Percentiles rank a stretch among this genome's conserved stretches.
These are phyloP conservation scores for Chironomus tentans DNA, from an alignment of 2,888 invertebrate genomes.

Conservation along the genomic window DNA sequence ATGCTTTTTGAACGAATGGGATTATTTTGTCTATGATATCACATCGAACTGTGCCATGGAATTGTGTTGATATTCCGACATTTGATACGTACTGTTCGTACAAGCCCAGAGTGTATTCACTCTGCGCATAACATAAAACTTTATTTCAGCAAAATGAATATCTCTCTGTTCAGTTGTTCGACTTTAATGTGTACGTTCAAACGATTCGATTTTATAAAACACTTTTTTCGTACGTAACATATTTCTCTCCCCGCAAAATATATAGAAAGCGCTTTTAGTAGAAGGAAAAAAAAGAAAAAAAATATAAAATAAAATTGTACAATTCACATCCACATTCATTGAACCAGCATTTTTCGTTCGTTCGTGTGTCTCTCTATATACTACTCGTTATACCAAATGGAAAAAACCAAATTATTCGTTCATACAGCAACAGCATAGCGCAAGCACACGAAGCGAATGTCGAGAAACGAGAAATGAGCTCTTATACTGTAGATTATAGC, in stretches of 20 bases:
- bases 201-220: constrained; percentile 25
- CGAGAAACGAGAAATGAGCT: neutral
- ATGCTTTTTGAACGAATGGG: constrained; percentile 10
- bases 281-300: constrained; percentile 2
- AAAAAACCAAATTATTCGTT: neutral
- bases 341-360: constrained; percentile 2
- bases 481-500: neutral
- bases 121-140: constrained; percentile 27
- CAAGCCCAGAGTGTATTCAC: constrained; percentile 7
- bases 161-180: constrained; percentile 25
- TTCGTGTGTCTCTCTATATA: constrained; percentile 7
- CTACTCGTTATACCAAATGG: constrained; percentile 20
- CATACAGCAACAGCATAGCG: neutral
- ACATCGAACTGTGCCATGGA: neutral
- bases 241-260: constrained; percentile 25
- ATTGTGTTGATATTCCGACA: neutral
- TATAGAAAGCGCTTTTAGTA: constrained; percentile 23
- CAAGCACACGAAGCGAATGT: neutral
- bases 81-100: neutral
- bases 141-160: constrained; percentile 27
- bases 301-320: constrained; percentile 16
- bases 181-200: constrained; percentile 22
- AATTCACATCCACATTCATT: constrained; percentile 24
- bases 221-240: constrained; percentile 23
- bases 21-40: neutral